Conservation (phyloP, 64 coral and sea anemone genomes). For the Montipora sp. region DNA sequence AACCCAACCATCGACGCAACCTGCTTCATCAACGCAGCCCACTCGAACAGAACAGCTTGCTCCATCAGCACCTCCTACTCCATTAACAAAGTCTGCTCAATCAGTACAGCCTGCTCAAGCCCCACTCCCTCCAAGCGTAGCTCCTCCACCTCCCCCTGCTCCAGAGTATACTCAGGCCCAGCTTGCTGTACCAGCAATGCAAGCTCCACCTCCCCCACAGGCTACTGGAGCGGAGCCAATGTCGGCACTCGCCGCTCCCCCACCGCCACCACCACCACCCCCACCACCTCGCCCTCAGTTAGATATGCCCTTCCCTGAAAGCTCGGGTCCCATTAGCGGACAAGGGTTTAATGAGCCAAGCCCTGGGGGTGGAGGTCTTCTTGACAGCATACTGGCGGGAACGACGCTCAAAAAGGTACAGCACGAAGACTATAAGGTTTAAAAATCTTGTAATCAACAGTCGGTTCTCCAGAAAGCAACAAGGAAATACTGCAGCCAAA, state of each 20-base stretch:
- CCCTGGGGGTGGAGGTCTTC: background rate
- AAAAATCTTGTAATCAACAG: too few species aligned
- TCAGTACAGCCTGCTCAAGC: background rate
- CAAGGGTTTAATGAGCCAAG: slow-evolving; percentile 6
- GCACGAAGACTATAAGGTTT: background rate
- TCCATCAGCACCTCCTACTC: background rate
- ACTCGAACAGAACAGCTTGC: background rate
- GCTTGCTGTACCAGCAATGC: background rate
- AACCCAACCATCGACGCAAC: too few species aligned
- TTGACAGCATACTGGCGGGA: slow-evolving; percentile 68
- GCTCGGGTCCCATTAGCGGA: background rate
- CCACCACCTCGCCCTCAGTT: slow-evolving; percentile 5
- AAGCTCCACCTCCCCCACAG: background rate
- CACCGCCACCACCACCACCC: slow-evolving; percentile 49
- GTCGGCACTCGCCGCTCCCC: background rate
- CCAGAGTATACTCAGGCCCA: background rate
- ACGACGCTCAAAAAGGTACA: slow-evolving; percentile 61
- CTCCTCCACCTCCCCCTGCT: background rate
- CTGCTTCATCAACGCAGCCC: too few species aligned
- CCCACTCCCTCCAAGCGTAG: background rate
- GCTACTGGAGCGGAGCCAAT: background rate
- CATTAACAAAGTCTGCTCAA: background rate
- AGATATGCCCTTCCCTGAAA: background rate
- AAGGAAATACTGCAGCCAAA: too few species aligned
- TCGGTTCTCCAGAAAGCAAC: too few species aligned